Base-by-base conservation (phyloP, 2,113 vertebrate species). In the Zingel zingel region DNA sequence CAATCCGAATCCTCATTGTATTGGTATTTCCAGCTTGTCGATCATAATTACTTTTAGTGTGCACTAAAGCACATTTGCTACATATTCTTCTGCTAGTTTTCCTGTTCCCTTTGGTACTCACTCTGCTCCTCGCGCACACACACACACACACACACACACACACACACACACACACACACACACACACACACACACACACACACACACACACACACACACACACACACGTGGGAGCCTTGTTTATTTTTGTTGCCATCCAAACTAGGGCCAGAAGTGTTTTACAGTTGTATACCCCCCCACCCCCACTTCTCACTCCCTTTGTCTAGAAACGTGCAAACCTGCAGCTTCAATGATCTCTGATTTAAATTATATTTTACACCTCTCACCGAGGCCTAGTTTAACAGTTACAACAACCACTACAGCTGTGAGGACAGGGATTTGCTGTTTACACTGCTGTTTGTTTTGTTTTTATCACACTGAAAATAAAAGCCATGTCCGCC, bases 311-410 rank as follows among this genome's bases (percentile, higher is more conserved):
- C 30, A 0, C 30, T 1, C 6, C 33, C 33, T 68, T 64, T 83
- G 73, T 65, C 53, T 16, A 18, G 73, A 74, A 72, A 64, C 71
- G 61, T 64, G 39, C 68, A 78, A 72, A 64, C 71, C 65, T 68
- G 39, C 68, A 78, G 39, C 48, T 27, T 65, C 71, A 73, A 16
- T 77, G 66, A 85, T 81, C 74, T 84, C 13, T 23, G n/a, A 77
- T 77, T 79, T 77, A 57, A 84, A 78, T 83, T 65, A 65, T 74
- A 79, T 85, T 67, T 77, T 33, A 45, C 45, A 68, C 61, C 70
- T 75, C 66, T 65, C 79, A 53, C 43, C 0, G 14, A 66, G 65
- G 77, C 23, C 15, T n/a, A 51, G n/a, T 67, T 82, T 43, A 78
- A 67, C 56, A 43, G 19, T 54, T 59, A 39, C 18, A 64, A 25